Percentiles rank a stretch among this genome's conserved stretches.
Evolutionary conservation across 23 tunicate genomes (phyloP).

Genomic region (Halocynthia aurantium): DNA sequence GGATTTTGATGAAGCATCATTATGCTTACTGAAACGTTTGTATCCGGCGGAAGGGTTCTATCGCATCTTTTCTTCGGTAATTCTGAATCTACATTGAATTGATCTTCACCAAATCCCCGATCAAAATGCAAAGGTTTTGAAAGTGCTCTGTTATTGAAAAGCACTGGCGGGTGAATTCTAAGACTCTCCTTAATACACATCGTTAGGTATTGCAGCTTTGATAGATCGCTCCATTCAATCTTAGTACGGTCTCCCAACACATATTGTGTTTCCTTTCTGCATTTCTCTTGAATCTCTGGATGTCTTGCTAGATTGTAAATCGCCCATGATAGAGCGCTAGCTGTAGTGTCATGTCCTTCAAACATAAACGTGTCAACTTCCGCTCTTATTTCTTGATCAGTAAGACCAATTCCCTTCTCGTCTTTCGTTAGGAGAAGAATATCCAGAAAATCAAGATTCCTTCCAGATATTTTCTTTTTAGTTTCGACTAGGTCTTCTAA

Average conservation of each 20-base stretch:
- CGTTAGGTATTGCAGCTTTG: slow-evolving; percentile 53
- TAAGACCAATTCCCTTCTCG: slow-evolving; percentile 65
- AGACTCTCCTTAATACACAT: slow-evolving; percentile 88
- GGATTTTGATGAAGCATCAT: slow-evolving; percentile 12
- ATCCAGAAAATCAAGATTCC: no score
- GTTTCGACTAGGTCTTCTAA: slow-evolving; percentile 27
- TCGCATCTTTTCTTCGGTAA: background rate
- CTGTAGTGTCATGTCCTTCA: slow-evolving; percentile 92
- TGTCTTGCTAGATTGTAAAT: slow-evolving; percentile 64
- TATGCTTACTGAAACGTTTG: background rate
- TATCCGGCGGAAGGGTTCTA: slow-evolving; percentile 1
- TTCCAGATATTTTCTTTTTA: no score
- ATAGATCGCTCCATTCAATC: slow-evolving; percentile 48
- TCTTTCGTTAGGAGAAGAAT: slow-evolving; percentile 58
- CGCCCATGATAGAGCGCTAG: slow-evolving; percentile 87
- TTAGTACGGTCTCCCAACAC: slow-evolving; percentile 26
- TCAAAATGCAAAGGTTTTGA: slow-evolving; percentile 36
- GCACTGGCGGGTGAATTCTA: slow-evolving; percentile 74
- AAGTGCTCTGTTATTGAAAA: slow-evolving; percentile 46
- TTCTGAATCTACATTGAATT: background rate
- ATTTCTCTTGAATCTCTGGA: slow-evolving; percentile 54
- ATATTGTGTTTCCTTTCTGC: slow-evolving; percentile 42
- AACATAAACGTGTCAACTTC: slow-evolving; percentile 93
- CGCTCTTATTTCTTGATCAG: slow-evolving; percentile 65
- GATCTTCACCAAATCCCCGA: slow-evolving; percentile 65